phyloP scores from a whole-genome alignment of 1,140 invertebrate genomes.

The Mylabris phalerata region DNA sequence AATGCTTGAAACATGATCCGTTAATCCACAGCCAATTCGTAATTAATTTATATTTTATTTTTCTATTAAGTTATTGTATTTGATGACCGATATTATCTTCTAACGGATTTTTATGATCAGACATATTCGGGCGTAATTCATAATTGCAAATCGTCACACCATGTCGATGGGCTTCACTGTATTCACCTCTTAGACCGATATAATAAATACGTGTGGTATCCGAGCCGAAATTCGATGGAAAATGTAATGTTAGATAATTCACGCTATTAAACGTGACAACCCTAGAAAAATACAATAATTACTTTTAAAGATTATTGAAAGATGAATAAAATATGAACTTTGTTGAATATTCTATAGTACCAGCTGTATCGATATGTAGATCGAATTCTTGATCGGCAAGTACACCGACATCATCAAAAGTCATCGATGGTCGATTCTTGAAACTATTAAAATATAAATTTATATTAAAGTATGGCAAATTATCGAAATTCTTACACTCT shows the following conservation, averaged over 20 bases:
- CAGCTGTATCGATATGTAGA: conserved; percentile 67
- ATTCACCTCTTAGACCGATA: conserved; percentile 92
- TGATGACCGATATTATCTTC: conserved; percentile 50
- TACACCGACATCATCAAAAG: conserved; percentile 75
- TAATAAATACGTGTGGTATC: conserved; percentile 85
- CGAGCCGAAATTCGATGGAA: conserved; percentile 79
- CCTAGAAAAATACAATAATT: conserved; percentile 49
- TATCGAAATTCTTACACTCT: conserved; percentile 62
- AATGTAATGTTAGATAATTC: conserved; percentile 80
- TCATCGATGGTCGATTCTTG: conserved; percentile 89
- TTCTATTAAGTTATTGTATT: neutral
- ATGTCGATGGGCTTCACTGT: conserved; percentile 71
- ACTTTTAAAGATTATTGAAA: neutral
- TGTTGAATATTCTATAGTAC: conserved; percentile 78
- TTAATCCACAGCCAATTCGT: too few relatives aligned
- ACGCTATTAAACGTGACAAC: conserved; percentile 87
- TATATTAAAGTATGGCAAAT: neutral
- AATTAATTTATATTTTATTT: too few relatives aligned
- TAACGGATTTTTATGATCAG: conserved; percentile 72
- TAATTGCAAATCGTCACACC: conserved; percentile 88
- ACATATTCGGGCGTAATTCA: conserved; percentile 74
- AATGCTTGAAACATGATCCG: too few relatives aligned
- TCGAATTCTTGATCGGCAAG: conserved; percentile 89
- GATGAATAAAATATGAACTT: conserved; percentile 56
- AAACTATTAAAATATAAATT: conserved; percentile 53